These are phyloP conservation scores for Dipodomys ordii DNA, from an alignment of 2,113 vertebrate genomes.

Conservation along the genomic window DNA sequence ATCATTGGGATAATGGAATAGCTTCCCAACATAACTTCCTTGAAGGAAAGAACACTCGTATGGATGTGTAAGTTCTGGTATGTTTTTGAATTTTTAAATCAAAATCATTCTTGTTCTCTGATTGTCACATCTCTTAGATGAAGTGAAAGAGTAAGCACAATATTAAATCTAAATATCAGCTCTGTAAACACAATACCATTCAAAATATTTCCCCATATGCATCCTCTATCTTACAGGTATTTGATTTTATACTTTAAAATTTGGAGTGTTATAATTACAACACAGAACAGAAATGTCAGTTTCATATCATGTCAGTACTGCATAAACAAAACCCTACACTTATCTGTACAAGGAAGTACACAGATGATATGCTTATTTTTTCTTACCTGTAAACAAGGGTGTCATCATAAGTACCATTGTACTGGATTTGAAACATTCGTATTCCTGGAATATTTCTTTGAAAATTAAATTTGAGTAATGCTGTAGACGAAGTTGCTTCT, in stretches of 20 bases:
- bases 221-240: slow-evolving; percentile 21
- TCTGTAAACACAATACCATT: slow-evolving; percentile 69
- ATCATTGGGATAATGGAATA: slow-evolving; percentile 77
- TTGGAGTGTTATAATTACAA: not conserved
- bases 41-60: slow-evolving; percentile 81
- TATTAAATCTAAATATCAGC: slow-evolving; percentile 71
- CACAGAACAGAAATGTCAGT: not conserved
- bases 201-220: slow-evolving; percentile 59
- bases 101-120: slow-evolving; percentile 64
- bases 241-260: not conserved
- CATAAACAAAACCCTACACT: slow-evolving; percentile 26
- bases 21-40: slow-evolving; percentile 81
- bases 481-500: slow-evolving; percentile 96
- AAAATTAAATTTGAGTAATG: slow-evolving; percentile 98
- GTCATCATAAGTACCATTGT: slow-evolving; percentile 98
- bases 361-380: not conserved
- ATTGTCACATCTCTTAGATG: slow-evolving; percentile 78
- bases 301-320: not conserved
- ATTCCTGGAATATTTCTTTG: slow-evolving; percentile 99
- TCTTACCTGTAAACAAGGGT: slow-evolving; percentile 99
- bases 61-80: slow-evolving; percentile 82
- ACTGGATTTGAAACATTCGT: slow-evolving; percentile 99
- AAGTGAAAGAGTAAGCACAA: slow-evolving; percentile 57
- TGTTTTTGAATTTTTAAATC: slow-evolving; percentile 78
- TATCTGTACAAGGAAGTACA: not conserved